Evolutionary conservation across 2,888 invertebrate species (phyloP).

Genomic region (Brachyptera risi): DNA sequence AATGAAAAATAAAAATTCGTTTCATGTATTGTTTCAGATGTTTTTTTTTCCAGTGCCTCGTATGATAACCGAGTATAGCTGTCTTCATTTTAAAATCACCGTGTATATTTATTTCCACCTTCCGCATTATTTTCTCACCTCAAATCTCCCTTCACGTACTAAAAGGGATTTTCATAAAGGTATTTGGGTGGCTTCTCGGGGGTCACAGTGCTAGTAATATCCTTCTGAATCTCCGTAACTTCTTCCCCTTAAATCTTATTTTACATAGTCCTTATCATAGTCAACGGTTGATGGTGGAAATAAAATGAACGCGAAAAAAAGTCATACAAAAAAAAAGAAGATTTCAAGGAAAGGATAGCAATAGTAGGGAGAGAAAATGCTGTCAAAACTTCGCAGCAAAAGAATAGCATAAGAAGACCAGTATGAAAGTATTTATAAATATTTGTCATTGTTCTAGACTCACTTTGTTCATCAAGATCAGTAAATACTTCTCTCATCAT

Average conservation of each 20-base stretch:
- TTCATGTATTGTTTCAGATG: no score
- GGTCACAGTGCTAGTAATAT: slow-evolving; percentile 13
- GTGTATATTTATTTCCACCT: no score
- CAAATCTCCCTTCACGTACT: neutral
- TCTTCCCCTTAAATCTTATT: slow-evolving; percentile 12
- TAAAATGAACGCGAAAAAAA: neutral
- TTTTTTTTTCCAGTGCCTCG: no score
- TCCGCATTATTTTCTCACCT: slow-evolving; percentile 9
- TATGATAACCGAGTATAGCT: no score
- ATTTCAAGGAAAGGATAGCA: neutral
- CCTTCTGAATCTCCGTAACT: neutral
- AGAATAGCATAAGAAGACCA: no score
- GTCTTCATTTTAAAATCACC: no score
- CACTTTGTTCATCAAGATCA: no score
- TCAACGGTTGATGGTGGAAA: slow-evolving; percentile 1
- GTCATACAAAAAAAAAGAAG: slow-evolving; percentile 11
- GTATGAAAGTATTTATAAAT: no score
- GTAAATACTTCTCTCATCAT: no score
- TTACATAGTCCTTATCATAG: slow-evolving; percentile 21
- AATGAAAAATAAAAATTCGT: no score
- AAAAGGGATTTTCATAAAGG: slow-evolving; percentile 2
- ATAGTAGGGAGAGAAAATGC: neutral
- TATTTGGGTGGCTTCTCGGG: neutral
- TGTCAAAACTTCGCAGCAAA: neutral
- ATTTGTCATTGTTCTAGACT: no score